phyloP scores from a whole-genome alignment of 2,888 invertebrate species.

The Xylophagus ater region DNA sequence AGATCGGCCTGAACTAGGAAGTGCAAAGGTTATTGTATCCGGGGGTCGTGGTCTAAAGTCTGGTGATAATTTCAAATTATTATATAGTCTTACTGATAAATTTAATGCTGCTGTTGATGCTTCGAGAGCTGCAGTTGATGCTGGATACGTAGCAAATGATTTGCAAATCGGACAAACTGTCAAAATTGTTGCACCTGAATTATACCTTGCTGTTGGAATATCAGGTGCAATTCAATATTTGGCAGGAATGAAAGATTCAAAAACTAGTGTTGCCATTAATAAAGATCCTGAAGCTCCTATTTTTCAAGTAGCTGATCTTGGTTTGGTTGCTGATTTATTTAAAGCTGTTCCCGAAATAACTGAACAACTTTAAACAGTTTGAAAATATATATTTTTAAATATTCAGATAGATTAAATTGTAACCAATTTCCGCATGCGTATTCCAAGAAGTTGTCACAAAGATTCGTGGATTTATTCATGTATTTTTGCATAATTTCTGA shows the following conservation, averaged over 20 bases:
- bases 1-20: slow-evolving; percentile 87
- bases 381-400: no score
- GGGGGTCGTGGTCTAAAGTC: slow-evolving; percentile 94
- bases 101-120: slow-evolving; percentile 96
- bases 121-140: slow-evolving; percentile 96
- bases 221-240: slow-evolving; percentile 99
- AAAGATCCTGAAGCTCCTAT: slow-evolving; percentile 99
- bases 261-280: slow-evolving; percentile 98
- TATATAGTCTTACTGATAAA: slow-evolving; percentile 95
- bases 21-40: slow-evolving; percentile 82
- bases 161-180: slow-evolving; percentile 98
- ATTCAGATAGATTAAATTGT: no score
- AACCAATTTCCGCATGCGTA: no score
- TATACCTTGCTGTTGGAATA: slow-evolving; percentile 96
- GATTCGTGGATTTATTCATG: no score
- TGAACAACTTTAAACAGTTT: slow-evolving; percentile 65
- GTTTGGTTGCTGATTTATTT: slow-evolving; percentile 90
- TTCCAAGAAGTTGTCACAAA: no score
- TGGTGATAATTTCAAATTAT: slow-evolving; percentile 94
- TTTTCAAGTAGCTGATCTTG: slow-evolving; percentile 89
- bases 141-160: slow-evolving; percentile 96
- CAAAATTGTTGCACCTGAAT: slow-evolving; percentile 96
- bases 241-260: slow-evolving; percentile 98
- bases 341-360: slow-evolving; percentile 90
- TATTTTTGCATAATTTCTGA: no score